Base-by-base conservation (phyloP, 2,888 invertebrate genomes). In the Lasioglossum oenotherae region DNA sequence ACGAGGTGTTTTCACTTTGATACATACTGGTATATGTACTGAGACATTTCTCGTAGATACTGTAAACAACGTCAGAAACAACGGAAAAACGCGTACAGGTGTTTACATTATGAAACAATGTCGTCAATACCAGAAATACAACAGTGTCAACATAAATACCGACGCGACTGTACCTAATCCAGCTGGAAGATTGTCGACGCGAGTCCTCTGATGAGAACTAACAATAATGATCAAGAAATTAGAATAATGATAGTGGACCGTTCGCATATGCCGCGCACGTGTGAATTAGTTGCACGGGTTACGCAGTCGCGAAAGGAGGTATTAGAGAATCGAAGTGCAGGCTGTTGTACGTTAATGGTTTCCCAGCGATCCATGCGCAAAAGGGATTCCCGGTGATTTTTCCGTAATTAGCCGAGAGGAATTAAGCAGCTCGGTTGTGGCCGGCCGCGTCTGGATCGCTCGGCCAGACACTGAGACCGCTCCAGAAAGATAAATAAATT, bases 401-500 rank as follows among this genome's bases (percentile, higher is more conserved):
- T 93, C 91, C 91, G 90, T 93, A 93, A 93, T 93, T 93, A 93
- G 92, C 87, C 86, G 84, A 84, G 85, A 86, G 87, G 90, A 90
- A 92, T 92, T 90, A 92, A 90, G 83, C 76, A 41, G 76, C 44
- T 67, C 77, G 82, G 84, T 80, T 81, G 86, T 80, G 85, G 82
- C 79, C 76, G 77, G 85, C 84, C 82, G 87, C 85, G 77, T 86
- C 80, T 80, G 85, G 86, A 89, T 88, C 85, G 90, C 86, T 89
- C 81, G 87, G 67, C 85, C 84, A 88, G 85, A 84, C 84, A 82
- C 74, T 83, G 82, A 92, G 90, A 91, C 91, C 91, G 90, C 86
- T 92, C 91, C 77, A 92, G 92, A 92, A 93, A 93, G 92, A 93
- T 93, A 93, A 93, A 93, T 93, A 93, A 92, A 93, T 93, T 93